Evolutionary conservation across 35 echinoderm and acorn worm species (phyloP).

Genomic region (Patiria miniata): DNA sequence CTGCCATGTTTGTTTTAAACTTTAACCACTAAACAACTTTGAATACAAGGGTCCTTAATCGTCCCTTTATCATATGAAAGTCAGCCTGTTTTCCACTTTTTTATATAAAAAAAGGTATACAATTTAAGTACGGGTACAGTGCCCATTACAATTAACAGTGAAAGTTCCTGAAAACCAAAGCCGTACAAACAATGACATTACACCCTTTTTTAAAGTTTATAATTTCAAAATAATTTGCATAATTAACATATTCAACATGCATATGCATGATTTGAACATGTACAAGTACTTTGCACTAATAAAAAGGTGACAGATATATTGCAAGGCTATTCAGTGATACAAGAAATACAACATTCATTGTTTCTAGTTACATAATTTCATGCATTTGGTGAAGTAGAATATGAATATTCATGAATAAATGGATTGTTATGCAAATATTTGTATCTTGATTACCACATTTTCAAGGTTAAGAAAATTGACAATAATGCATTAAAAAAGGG

Average conservation of each 20-base stretch:
- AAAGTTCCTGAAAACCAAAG: too few relatives aligned
- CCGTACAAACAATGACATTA: too few relatives aligned
- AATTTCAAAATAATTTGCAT: constrained; percentile 26
- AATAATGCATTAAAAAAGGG: too few relatives aligned
- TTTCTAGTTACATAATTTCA: constrained; percentile 17
- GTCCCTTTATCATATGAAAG: not conserved
- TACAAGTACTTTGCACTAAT: constrained; percentile 10
- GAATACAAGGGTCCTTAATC: too few relatives aligned
- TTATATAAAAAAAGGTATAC: not conserved
- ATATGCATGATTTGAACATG: not conserved
- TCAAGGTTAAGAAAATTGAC: not conserved
- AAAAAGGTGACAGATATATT: too few relatives aligned
- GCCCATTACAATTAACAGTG: not conserved
- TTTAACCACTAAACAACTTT: too few relatives aligned
- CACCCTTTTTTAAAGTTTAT: too few relatives aligned
- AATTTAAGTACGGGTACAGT: constrained; percentile 29
- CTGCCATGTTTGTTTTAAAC: too few relatives aligned
- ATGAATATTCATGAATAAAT: constrained; percentile 11
- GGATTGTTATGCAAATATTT: not conserved
- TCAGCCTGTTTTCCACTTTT: not conserved
- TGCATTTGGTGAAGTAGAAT: not conserved
- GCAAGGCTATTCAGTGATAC: too few relatives aligned
- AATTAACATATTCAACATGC: not conserved
- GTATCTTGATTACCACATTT: not conserved
- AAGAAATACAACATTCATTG: too few relatives aligned